Evolutionary conservation across 2,888 invertebrate genomes (phyloP), one percentile per base, ranked within the genome.

Genomic region (Pteria penguin): DNA sequence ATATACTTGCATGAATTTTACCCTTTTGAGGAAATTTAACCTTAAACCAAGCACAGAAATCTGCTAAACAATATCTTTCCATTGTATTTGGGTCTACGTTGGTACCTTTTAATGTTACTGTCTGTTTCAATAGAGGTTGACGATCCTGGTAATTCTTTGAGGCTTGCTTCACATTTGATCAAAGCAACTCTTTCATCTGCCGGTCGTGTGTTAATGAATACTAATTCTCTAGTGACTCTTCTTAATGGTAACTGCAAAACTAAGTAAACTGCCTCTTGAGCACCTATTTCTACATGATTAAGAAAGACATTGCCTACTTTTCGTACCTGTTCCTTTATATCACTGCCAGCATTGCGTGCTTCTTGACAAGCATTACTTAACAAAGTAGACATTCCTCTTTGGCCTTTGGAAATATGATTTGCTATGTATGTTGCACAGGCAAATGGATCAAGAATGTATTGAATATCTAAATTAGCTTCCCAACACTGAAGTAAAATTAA

Each of bases 251-350:
- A 73, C 58, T 81, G 80, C n/a, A 87, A 66, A 0, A 86, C 45
- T 4, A 81, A 62, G 66, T 82, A 86, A 3, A 78, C 84, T 52
- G 86, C 86, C 71, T 88, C 88, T 76, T 88, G 86, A 2, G 87
- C 86, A 33, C 82, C 82, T 11, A 88, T 78, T 76, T 88, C 87
- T 8, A 78, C 81, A 71, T 72, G 71, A 76, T 45, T 45, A 8
- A 45, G 18, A 45, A 45, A 81, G n/a, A 76, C 71, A 70, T 79
- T 79, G 3, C 79, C 79, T 52, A 79, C 70, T 45, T 36, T 52
- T n/a, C 77, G 68, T 2, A 81, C 81, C 22, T 79, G 81, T 55
- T 81, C 74, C n/a, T 70, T 72, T 1, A 81, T 62, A 68, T 79
- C 75, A 57, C 65, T 76, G 14, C 74, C 71, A 32, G 14, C 36